phyloP scores from a whole-genome alignment of 2,888 invertebrate genomes.

The Metallyticus violacea region DNA sequence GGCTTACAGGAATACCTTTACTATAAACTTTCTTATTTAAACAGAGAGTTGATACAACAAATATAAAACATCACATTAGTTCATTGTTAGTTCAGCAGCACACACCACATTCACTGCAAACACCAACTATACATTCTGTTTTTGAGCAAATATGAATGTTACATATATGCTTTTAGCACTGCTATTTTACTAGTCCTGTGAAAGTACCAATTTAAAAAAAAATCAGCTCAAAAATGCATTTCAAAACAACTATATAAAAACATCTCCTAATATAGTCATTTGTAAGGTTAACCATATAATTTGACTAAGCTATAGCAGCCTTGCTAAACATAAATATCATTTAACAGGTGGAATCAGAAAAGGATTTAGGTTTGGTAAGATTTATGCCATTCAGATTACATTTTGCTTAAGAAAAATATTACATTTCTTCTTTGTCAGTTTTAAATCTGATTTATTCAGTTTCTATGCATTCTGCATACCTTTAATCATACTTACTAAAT shows the following conservation, averaged over 20 bases:
- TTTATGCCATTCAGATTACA: not conserved
- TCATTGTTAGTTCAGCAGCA: not conserved
- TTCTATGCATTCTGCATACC: no score
- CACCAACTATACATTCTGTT: not conserved
- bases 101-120: not conserved
- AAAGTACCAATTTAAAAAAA: not conserved
- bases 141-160: not conserved
- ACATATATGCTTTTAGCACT: not conserved
- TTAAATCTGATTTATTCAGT: no score
- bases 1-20: no score
- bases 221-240: no score
- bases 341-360: not conserved
- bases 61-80: not conserved
- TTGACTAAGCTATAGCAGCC: not conserved
- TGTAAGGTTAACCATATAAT: not conserved
- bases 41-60: not conserved
- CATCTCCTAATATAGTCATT: not conserved
- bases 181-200: not conserved
- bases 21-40: no score
- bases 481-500: no score
- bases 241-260: not conserved
- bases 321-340: no score
- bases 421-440: no score
- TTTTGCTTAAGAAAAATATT: not conserved
- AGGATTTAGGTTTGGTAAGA: not conserved